Evolutionary conservation across 1,140 invertebrate species (phyloP).

Genomic region (Grapholita molesta): DNA sequence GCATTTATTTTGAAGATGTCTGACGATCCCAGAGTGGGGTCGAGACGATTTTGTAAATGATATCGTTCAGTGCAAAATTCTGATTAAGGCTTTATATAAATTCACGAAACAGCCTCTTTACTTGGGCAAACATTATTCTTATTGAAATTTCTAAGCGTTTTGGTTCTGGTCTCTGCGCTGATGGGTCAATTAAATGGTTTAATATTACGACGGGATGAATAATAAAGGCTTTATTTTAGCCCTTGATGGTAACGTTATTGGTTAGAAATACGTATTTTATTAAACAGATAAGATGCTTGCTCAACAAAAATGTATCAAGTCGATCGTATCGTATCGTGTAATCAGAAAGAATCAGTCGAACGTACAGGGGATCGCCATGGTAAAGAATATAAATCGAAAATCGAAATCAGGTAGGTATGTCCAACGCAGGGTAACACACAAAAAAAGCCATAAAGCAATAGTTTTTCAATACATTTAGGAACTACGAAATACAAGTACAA

Average conservation of each 20-base stretch:
- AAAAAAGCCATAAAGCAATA: too few relatives aligned
- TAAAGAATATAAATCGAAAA: too few relatives aligned
- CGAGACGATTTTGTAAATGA: conserved; percentile 5
- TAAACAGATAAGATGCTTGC: too few relatives aligned
- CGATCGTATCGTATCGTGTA: too few relatives aligned
- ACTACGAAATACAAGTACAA: neutral
- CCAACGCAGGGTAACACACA: too few relatives aligned
- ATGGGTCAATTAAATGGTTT: neutral
- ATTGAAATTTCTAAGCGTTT: neutral
- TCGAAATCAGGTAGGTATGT: too few relatives aligned
- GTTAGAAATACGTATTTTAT: too few relatives aligned
- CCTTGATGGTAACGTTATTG: neutral
- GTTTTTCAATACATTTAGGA: too few relatives aligned
- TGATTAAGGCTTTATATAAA: conserved; percentile 14
- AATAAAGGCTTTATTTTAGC: neutral
- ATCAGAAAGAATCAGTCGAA: too few relatives aligned
- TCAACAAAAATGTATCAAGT: too few relatives aligned
- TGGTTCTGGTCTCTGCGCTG: neutral
- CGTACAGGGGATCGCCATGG: too few relatives aligned
- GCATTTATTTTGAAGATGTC: conserved; percentile 59
- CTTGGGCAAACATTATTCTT: conserved; percentile 3
- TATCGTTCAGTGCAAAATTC: conserved; percentile 12
- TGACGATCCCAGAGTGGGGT: conserved; percentile 29
- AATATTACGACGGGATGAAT: neutral
- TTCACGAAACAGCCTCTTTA: conserved; percentile 2